A percentile compares a stretch with the other conserved stretches of the same genome.
Evolutionary conservation across 2,888 invertebrate species (phyloP).

Genomic region (Microctonus hyperodae): DNA sequence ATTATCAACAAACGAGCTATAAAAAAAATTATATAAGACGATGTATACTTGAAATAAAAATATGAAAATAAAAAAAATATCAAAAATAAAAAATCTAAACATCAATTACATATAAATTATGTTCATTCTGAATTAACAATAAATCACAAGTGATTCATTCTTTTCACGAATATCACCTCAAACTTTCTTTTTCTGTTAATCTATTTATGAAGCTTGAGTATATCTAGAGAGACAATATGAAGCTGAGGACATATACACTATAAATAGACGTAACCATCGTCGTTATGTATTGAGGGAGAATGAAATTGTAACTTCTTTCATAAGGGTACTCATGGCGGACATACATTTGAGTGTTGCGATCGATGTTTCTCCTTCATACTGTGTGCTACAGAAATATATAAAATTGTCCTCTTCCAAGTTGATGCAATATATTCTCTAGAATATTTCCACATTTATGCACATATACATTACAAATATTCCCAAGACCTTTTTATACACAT

Average conservation of each 20-base stretch:
- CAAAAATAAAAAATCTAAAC: not conserved
- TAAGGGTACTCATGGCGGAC: constrained; percentile 17
- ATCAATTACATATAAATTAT: not conserved
- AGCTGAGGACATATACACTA: constrained; percentile 2
- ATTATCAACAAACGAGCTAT: not conserved
- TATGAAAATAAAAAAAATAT: not conserved
- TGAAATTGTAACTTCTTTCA: not conserved
- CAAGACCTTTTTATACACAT: not conserved
- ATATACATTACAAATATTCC: not conserved
- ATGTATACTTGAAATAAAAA: not conserved
- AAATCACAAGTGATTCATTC: not conserved
- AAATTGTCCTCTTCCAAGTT: constrained; percentile 4
- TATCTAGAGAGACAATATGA: not conserved
- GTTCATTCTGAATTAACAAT: not conserved
- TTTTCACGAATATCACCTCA: not conserved
- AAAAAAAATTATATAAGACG: not conserved
- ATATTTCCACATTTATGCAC: not conserved
- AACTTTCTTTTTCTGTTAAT: too few relatives aligned
- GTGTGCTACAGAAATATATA: not conserved
- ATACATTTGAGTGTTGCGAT: constrained; percentile 17
- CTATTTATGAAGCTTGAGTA: too few relatives aligned
- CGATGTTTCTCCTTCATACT: not conserved
- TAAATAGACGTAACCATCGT: constrained; percentile 1
- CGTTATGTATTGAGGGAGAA: not conserved
- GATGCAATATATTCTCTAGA: not conserved